Percentiles rank a stretch among this genome's conserved stretches.
Conservation (phyloP, 2,113 vertebrate genomes). For the Pandion haliaetus region DNA sequence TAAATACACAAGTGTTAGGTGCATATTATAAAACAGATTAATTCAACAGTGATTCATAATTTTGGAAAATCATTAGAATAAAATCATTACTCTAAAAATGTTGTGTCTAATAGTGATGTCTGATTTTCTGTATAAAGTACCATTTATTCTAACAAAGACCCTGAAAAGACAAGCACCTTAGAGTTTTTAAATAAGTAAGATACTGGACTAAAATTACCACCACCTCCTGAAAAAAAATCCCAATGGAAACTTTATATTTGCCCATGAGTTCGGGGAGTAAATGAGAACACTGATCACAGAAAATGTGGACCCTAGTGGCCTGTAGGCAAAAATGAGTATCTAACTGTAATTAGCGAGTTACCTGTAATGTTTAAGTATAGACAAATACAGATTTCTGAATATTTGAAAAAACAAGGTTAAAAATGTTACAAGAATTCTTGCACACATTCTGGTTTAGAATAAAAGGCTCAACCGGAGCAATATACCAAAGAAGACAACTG, state of each 20-base stretch:
- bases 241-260: not conserved
- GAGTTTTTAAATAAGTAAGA: not conserved
- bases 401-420: not conserved
- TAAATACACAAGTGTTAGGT: not conserved
- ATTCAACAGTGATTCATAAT: not conserved
- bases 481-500: not conserved
- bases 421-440: not conserved
- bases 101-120: not conserved
- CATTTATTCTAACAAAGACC: not conserved
- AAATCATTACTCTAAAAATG: not conserved
- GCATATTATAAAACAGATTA: not conserved
- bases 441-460: not conserved
- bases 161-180: not conserved
- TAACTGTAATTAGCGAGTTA: not conserved
- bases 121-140: not conserved
- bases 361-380: not conserved
- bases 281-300: not conserved
- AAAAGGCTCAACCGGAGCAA: not conserved
- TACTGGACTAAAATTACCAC: not conserved
- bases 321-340: not conserved
- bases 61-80: not conserved
- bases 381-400: not conserved
- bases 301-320: not conserved
- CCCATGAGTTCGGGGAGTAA: not conserved
- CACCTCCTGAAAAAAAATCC: fast-evolving